Evolutionary conservation across 2,113 vertebrate genomes (phyloP).

Genomic region (Irena cyanogastra): DNA sequence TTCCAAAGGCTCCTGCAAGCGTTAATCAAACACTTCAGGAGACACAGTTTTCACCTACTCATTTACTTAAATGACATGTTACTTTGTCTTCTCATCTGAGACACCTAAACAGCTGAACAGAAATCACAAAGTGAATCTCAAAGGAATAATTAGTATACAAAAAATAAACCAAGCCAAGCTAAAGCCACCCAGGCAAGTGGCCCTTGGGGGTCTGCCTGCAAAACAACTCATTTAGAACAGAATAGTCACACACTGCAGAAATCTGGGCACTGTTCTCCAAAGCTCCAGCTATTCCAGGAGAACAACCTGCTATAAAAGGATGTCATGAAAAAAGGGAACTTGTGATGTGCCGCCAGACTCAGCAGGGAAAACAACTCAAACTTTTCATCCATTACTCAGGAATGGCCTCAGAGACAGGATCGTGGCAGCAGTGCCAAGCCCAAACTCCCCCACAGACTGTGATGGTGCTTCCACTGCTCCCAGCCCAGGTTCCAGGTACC

Average conservation of each 20-base stretch:
- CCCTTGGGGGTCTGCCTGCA: neutral
- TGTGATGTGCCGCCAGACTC: neutral
- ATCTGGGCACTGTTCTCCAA: neutral
- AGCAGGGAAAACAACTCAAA: neutral
- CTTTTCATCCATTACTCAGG: neutral
- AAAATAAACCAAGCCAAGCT: neutral
- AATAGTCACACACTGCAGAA: neutral
- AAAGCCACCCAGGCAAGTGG: slow-evolving; percentile 2
- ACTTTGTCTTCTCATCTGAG: neutral
- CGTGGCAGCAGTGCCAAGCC: neutral
- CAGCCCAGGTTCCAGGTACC: neutral
- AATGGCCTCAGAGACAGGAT: neutral
- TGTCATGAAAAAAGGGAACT: neutral
- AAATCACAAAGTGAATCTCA: slow-evolving; percentile 14
- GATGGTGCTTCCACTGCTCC: neutral
- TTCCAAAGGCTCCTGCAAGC: neutral
- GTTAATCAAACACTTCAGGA: slow-evolving; percentile 8
- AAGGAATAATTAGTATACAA: slow-evolving; percentile 23
- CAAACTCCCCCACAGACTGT: neutral
- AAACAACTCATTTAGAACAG: slow-evolving; percentile 38
- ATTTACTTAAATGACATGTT: slow-evolving; percentile 48
- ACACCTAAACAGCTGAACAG: slow-evolving; percentile 30
- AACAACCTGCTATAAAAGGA: neutral
- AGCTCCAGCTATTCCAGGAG: neutral
- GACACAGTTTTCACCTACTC: neutral